Percentiles rank a stretch among this genome's conserved stretches.
phyloP scores from a whole-genome alignment of 2,113 vertebrate species.

The Propithecus coquereli region DNA sequence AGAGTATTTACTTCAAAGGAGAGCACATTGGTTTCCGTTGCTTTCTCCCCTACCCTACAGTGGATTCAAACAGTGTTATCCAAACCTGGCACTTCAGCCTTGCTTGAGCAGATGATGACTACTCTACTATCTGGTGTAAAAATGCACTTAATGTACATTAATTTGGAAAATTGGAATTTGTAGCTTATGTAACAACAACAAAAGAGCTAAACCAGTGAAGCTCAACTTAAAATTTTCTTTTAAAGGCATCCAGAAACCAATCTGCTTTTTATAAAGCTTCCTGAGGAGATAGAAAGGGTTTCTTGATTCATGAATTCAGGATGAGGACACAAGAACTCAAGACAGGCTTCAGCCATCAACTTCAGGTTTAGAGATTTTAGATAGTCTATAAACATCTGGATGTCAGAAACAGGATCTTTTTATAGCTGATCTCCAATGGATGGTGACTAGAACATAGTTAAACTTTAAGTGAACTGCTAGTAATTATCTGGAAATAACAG shows the following conservation, averaged over 20 bases:
- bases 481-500: not conserved
- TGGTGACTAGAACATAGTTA: not conserved
- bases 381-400: not conserved
- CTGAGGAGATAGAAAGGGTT: not conserved
- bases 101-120: not conserved
- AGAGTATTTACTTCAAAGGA: not conserved
- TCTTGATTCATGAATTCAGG: not conserved
- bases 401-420: not conserved
- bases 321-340: not conserved
- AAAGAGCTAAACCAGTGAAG: not conserved
- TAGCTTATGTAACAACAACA: not conserved
- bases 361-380: not conserved
- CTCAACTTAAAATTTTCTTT: not conserved
- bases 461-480: not conserved
- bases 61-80: not conserved
- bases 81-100: not conserved
- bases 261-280: not conserved
- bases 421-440: not conserved
- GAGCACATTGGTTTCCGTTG: not conserved
- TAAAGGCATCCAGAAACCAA: not conserved
- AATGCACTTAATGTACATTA: not conserved
- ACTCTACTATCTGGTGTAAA: not conserved
- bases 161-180: not conserved
- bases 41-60: not conserved
- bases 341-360: not conserved